A percentile compares a stretch with the other conserved stretches of the same genome.
phyloP scores from a whole-genome alignment of 2,797 vertebrate genomes.

The Sardinella longiceps region DNA sequence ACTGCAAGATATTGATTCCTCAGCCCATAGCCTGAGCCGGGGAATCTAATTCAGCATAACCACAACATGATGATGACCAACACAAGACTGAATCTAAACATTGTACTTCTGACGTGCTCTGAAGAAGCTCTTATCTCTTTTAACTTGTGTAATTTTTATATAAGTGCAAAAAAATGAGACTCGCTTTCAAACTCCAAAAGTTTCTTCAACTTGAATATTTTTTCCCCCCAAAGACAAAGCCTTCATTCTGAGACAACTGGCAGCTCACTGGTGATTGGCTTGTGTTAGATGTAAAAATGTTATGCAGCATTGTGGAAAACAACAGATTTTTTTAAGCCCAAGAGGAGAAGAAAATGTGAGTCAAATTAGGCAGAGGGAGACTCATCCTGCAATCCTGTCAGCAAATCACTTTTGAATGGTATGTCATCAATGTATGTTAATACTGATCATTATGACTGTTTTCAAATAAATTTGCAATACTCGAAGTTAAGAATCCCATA shows the following conservation, averaged over 20 bases:
- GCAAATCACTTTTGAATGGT: not conserved
- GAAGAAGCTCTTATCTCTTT: not conserved
- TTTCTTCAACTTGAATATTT: not conserved
- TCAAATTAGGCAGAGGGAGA: not conserved
- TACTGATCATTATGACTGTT: not conserved
- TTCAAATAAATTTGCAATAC: not conserved
- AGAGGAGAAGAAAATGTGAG: not conserved
- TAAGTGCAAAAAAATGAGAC: not conserved
- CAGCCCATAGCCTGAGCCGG: not conserved
- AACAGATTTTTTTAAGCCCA: not conserved
- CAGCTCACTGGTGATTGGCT: not conserved
- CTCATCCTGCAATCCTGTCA: not conserved
- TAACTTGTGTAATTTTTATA: not conserved
- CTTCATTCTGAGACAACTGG: no score
- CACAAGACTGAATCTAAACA: not conserved
- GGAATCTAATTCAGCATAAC: not conserved
- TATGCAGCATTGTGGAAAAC: not conserved
- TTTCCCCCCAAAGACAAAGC: no score
- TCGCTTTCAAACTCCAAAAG: not conserved
- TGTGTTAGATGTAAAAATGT: not conserved
- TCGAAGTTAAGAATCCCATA: no score
- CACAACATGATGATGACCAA: not conserved
- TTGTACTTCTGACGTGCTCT: not conserved
- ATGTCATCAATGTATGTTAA: no score
- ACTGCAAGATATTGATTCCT: conserved; percentile 3